A percentile compares a stretch with the other conserved stretches of the same genome.
phyloP scores from a whole-genome alignment of 2,797 vertebrate genomes.

The Pantherophis vulpinus region DNA sequence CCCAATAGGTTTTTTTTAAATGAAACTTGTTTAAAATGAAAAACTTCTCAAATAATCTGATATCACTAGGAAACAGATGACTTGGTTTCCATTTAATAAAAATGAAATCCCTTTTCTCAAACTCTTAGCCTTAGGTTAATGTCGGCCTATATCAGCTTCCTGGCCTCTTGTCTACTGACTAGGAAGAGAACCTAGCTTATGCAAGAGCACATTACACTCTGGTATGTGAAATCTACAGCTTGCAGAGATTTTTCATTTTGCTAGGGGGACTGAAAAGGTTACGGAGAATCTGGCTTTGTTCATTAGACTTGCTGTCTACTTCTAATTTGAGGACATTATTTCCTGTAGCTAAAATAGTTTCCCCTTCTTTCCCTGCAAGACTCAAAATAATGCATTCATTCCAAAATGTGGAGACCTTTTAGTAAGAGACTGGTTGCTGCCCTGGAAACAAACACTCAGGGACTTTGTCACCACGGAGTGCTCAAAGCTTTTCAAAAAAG shows the following conservation, averaged over 20 bases:
- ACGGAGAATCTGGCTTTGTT: neutral
- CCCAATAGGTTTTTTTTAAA: neutral
- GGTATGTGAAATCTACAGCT: neutral
- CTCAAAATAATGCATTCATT: neutral
- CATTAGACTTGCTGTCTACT: neutral
- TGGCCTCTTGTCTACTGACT: neutral
- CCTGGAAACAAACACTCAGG: neutral
- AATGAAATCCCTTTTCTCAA: neutral
- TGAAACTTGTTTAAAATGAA: neutral
- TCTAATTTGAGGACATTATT: fast-evolving
- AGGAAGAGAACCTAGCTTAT: neutral
- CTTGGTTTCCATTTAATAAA: conserved; percentile 6
- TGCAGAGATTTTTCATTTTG: neutral
- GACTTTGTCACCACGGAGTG: neutral
- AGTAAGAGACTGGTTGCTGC: neutral
- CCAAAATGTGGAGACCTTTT: neutral
- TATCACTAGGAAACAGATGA: neutral
- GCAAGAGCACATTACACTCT: neutral
- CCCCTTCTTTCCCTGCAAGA: neutral
- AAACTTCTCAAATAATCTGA: neutral
- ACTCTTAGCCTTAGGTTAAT: neutral
- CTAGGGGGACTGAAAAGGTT: neutral
- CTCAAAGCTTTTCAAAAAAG: neutral
- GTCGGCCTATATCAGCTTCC: neutral
- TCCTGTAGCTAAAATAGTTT: neutral